Conservation (phyloP, 2,113 vertebrate species). For the Anhinga rufa region DNA sequence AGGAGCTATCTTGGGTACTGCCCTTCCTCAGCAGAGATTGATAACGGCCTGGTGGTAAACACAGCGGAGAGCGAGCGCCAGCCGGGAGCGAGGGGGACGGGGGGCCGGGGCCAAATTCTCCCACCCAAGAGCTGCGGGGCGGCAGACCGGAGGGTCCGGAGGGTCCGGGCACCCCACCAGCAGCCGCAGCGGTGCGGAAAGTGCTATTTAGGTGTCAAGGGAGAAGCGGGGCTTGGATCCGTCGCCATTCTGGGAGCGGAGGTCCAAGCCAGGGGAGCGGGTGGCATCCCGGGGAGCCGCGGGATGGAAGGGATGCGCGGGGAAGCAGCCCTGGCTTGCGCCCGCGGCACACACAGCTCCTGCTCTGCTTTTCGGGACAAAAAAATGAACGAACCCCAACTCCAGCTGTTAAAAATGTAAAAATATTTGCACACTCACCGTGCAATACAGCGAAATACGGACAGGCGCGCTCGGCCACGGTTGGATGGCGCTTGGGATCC, state of each 20-base stretch:
- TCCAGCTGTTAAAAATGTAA: neutral
- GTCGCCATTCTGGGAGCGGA: rapidly evolving
- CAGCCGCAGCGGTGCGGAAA: neutral
- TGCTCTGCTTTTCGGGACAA: neutral
- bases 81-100: neutral
- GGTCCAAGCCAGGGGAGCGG: rapidly evolving
- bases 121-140: neutral
- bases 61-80: neutral
- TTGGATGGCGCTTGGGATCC: neutral
- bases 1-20: neutral
- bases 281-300: neutral
- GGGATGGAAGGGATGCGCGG: neutral
- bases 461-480: rapidly evolving
- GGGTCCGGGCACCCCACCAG: neutral
- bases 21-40: neutral
- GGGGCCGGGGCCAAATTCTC: neutral
- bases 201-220: neutral
- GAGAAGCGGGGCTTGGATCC: neutral
- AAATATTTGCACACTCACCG: rapidly evolving
- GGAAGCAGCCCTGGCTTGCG: neutral
- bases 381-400: neutral
- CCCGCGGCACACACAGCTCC: neutral
- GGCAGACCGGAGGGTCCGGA: rapidly evolving
- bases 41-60: neutral
- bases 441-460: rapidly evolving